These are phyloP conservation scores for Netelia virgata DNA, from an alignment of 2,888 invertebrate genomes.

Conservation along the genomic window DNA sequence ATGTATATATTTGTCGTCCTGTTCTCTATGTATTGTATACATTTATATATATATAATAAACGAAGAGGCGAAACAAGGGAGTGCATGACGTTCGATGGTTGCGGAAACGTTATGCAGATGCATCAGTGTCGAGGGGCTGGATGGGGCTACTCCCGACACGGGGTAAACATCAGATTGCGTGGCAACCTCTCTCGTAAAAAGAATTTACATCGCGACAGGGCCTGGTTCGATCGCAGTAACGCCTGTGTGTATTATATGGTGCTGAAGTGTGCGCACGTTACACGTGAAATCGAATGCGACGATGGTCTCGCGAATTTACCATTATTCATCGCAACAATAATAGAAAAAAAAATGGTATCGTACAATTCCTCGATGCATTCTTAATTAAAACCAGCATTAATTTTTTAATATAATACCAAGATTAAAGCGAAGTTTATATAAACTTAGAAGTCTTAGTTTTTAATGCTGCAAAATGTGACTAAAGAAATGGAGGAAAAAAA, in stretches of 20 bases:
- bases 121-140: conserved; percentile 19
- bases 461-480: too few relatives aligned
- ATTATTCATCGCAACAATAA: too few relatives aligned
- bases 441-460: too few relatives aligned
- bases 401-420: too few relatives aligned
- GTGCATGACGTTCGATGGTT: conserved; percentile 40
- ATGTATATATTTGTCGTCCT: background rate
- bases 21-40: background rate
- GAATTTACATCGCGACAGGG: background rate
- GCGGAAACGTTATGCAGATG: conserved; percentile 64
- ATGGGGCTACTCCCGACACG: conserved; percentile 23
- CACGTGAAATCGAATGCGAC: too few relatives aligned
- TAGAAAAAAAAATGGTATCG: too few relatives aligned
- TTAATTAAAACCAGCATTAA: too few relatives aligned
- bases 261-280: background rate
- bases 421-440: too few relatives aligned
- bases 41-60: background rate
- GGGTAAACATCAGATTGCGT: conserved; percentile 45
- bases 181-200: background rate
- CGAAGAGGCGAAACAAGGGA: conserved; percentile 21
- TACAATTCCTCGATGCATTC: too few relatives aligned
- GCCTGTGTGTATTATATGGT: background rate
- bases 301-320: too few relatives aligned
- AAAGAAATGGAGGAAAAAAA: too few relatives aligned
- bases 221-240: background rate